Conservation (phyloP, 92 coral and sea anemone genomes). For the Paragorgia papillata region DNA sequence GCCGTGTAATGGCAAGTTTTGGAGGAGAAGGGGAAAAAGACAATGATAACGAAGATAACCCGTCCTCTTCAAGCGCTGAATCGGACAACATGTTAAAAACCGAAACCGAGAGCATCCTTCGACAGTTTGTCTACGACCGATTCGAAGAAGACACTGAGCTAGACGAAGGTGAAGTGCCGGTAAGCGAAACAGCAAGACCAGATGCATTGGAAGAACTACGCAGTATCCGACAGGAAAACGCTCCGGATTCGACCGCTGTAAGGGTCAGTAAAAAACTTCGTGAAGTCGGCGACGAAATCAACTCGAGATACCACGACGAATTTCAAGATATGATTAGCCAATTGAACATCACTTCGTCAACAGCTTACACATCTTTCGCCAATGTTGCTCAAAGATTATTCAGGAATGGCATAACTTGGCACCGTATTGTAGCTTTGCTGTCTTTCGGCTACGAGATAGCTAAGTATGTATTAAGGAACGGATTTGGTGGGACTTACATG, state of each 20-base stretch:
- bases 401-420: constrained; percentile 93
- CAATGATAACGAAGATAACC: constrained; percentile 8
- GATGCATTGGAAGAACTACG: constrained; percentile 99
- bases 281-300: constrained; percentile 97
- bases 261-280: constrained; percentile 86
- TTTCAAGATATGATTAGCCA: constrained; percentile 96
- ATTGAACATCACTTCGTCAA: constrained; percentile 80
- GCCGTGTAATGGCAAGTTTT: constrained; percentile 34
- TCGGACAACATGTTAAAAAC: constrained; percentile 31
- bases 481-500: constrained; percentile 92
- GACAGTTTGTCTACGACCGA: constrained; percentile 87
- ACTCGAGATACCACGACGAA: constrained; percentile 85
- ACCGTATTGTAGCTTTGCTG: constrained; percentile 85
- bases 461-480: constrained; percentile 80
- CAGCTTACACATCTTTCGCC: constrained; percentile 95
- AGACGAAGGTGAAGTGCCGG: constrained; percentile 61
- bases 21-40: constrained; percentile 21
- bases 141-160: constrained; percentile 82
- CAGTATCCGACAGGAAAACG: constrained; percentile 72
- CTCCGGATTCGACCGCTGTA: constrained; percentile 68
- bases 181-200: constrained; percentile 73
- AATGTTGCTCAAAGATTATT: constrained; percentile 88
- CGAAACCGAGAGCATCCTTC: constrained; percentile 88
- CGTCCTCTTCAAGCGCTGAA: not conserved
- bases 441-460: constrained; percentile 99